Conservation (phyloP, 1,140 invertebrate genomes). For the Cherax quadricarinatus region DNA sequence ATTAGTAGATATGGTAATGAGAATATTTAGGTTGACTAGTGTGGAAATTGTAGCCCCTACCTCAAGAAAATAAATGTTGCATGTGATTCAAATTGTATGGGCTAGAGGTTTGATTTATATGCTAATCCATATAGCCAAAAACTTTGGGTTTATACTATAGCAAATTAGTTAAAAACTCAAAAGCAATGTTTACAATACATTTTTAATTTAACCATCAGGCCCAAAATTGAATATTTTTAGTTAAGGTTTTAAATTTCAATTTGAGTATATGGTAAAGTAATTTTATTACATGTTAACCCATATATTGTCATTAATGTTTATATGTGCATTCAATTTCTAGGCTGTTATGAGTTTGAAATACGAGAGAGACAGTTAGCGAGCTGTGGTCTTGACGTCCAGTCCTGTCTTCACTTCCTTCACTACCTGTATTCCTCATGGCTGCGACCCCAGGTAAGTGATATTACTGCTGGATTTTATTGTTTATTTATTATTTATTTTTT, state of each 20-base stretch:
- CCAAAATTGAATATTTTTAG: background rate
- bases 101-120: too few species aligned
- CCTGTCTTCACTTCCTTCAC: conserved; percentile 90
- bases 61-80: too few species aligned
- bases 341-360: conserved; percentile 65
- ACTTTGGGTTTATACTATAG: too few species aligned
- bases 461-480: background rate
- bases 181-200: too few species aligned
- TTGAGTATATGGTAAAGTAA: background rate
- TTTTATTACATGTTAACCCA: conserved; percentile 5
- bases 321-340: conserved; percentile 8
- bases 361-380: conserved; percentile 61
- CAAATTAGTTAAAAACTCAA: too few species aligned
- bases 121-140: too few species aligned
- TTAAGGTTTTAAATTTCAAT: background rate
- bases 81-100: too few species aligned
- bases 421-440: conserved; percentile 89
- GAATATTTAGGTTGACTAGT: too few species aligned
- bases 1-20: too few species aligned
- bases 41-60: too few species aligned
- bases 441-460: conserved; percentile 77
- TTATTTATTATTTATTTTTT: too few species aligned
- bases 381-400: conserved; percentile 86
- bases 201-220: too few species aligned
- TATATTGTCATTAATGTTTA: background rate